These are phyloP conservation scores for Baryphthengus martii DNA, from an alignment of 2,113 vertebrate species.

Conservation along the genomic window DNA sequence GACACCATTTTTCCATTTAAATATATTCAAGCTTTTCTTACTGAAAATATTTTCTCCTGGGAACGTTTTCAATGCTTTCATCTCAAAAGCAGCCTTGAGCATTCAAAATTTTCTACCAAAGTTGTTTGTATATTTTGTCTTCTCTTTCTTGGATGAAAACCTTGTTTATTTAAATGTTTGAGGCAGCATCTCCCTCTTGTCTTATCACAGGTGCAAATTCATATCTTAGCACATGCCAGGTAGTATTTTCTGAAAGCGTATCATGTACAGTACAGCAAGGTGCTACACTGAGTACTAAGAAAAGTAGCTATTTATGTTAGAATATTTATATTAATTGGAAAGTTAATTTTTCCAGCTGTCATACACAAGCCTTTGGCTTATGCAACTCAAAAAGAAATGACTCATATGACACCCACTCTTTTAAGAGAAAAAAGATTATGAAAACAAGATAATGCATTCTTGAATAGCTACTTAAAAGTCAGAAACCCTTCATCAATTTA, in stretches of 20 bases:
- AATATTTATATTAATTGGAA: conserved; percentile 4
- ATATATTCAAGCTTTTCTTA: neutral
- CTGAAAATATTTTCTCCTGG: neutral
- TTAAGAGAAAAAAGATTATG: neutral
- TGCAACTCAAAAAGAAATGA: conserved; percentile 3
- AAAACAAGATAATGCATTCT: conserved; percentile 13
- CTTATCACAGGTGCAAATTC: neutral
- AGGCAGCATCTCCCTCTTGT: neutral
- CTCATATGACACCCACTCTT: conserved; percentile 44
- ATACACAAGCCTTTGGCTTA: neutral
- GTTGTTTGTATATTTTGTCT: neutral
- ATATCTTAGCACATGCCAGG: neutral
- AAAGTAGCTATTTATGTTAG: neutral
- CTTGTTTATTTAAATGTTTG: neutral
- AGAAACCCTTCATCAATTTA: neutral
- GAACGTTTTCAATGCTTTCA: neutral
- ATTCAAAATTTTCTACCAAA: neutral
- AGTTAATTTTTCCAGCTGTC: neutral
- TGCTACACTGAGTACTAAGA: neutral
- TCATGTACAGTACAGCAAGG: neutral
- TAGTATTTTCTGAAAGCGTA: neutral
- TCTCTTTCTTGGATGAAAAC: neutral
- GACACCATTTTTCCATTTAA: neutral
- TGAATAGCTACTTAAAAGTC: conserved; percentile 17
- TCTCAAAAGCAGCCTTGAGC: neutral